Conservation (phyloP, 2,888 invertebrate species). For the Machimus atricapillus region DNA sequence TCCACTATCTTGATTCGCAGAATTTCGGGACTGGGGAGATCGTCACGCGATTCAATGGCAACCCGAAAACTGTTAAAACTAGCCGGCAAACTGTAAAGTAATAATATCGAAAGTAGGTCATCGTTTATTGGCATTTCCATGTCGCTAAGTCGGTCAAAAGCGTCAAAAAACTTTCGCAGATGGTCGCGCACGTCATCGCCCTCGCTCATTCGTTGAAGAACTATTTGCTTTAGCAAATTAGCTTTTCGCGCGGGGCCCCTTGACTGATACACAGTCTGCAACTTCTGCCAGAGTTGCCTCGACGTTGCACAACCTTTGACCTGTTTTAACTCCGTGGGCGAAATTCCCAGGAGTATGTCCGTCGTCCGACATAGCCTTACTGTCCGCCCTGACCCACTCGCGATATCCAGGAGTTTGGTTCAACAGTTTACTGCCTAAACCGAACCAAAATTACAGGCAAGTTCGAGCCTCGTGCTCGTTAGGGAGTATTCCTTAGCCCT, state of each 20-base stretch:
- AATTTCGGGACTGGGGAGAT: not conserved
- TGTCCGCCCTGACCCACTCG: not conserved
- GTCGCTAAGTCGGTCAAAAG: not conserved
- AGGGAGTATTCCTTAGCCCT: too few relatives aligned
- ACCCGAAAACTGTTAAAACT: not conserved
- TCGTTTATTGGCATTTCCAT: not conserved
- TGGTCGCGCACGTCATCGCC: not conserved
- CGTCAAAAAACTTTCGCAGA: not conserved
- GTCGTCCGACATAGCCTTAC: not conserved
- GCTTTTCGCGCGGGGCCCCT: not conserved
- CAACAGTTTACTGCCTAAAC: not conserved
- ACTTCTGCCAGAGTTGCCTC: not conserved
- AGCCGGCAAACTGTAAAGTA: not conserved
- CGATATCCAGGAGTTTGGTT: not conserved
- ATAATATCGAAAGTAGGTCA: not conserved
- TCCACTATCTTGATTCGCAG: not conserved
- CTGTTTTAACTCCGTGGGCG: not conserved
- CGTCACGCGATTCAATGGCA: not conserved
- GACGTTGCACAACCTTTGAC: not conserved
- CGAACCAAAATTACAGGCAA: not conserved
- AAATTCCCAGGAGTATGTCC: not conserved
- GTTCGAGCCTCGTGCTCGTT: not conserved
- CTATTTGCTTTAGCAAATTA: not conserved
- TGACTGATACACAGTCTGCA: not conserved
- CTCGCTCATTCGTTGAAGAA: not conserved